Evolutionary conservation across 2,888 invertebrate genomes (phyloP), one percentile per base, ranked within the genome.

Genomic region (Orthosia gothica): DNA sequence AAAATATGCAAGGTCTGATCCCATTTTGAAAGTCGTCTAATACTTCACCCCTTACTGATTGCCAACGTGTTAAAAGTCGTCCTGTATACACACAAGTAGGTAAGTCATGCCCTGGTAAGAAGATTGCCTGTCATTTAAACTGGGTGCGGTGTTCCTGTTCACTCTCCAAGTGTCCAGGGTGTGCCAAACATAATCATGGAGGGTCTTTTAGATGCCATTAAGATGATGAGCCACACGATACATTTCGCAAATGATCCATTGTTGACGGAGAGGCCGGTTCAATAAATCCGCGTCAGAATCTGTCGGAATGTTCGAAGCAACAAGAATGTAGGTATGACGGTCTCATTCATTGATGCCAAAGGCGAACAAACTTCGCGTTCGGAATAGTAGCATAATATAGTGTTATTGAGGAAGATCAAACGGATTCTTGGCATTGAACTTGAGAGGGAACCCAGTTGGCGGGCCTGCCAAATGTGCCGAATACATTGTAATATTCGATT

Each of bases 351-450:
- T 62, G 65, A 74, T 79, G 85, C 76, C 80, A 87, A 82, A 76
- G 72, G 67, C 49, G 63, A 70, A 75, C 23, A 72, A 72, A 84
- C 79, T 76, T 81, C 87, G 88, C 87, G 91, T 82, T 70, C 77
- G 64, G 93, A 92, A 93, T 91, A 89, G 87, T 69, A 77, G 70
- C 57, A 84, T 86, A 89, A 88, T 85, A 80, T 81, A 89, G 81
- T 88, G 86, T 90, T 91, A 91, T 86, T 87, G 81, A 88, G 85
- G 88, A 86, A 88, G 87, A 90, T 87, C 80, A 85, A 89, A 87
- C 91, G 90, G 89, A 93, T 92, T 94, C 94, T 96, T 96, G 96
- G 96, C 96, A 95, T 92, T 95, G 95, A 94, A 94, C 94, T 94
- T 94, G 94, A 89, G 82, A 85, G 71, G 63, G 82, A 74, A 86